Conservation (phyloP, 2,113 vertebrate species). For the Thermophis baileyi region DNA sequence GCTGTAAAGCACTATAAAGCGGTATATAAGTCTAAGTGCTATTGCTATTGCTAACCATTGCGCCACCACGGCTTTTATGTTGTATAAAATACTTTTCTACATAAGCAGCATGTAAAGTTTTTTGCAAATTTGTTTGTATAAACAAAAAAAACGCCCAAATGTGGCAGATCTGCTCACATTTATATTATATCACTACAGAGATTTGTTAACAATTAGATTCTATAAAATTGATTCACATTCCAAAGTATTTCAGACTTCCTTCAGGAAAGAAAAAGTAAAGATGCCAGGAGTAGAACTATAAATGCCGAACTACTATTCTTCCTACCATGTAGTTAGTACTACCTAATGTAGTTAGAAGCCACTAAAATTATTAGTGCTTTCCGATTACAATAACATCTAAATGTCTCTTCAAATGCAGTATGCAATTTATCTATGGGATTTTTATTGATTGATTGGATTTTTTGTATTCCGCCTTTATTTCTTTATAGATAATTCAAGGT, state of each 20-base stretch:
- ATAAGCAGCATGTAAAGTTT: background rate
- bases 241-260: background rate
- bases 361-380: background rate
- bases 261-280: background rate
- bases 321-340: background rate
- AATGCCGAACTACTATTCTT: background rate
- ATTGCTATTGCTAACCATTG: too few relatives aligned
- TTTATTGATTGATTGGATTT: background rate
- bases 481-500: background rate
- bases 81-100: background rate
- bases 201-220: background rate
- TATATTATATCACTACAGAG: background rate
- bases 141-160: background rate
- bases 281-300: background rate
- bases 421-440: background rate
- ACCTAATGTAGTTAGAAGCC: background rate
- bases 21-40: too few relatives aligned
- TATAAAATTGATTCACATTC: background rate
- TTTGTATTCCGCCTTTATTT: background rate
- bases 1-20: too few relatives aligned
- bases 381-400: background rate
- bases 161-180: background rate
- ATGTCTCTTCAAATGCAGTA: background rate
- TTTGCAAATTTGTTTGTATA: background rate
- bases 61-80: background rate